Evolutionary conservation across 2,113 vertebrate genomes (phyloP).

Genomic region (Ginglymostoma cirratum): DNA sequence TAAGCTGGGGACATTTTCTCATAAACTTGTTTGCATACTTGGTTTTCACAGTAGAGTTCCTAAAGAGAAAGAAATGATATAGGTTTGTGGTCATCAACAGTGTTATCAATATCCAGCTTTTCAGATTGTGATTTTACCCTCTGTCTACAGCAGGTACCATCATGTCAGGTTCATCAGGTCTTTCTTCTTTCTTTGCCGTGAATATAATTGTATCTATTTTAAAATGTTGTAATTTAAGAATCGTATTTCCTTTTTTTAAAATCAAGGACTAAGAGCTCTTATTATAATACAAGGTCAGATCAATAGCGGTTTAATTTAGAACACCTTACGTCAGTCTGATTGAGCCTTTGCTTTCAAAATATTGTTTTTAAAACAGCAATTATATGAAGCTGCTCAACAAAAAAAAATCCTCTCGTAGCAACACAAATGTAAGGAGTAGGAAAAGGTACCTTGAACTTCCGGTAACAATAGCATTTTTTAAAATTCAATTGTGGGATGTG

Average conservation of each 20-base stretch:
- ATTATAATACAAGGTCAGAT: background rate
- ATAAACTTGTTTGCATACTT: slow-evolving; percentile 72
- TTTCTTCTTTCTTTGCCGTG: background rate
- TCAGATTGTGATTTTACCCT: background rate
- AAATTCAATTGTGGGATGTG: too few species aligned
- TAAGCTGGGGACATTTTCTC: slow-evolving; percentile 52
- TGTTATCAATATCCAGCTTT: background rate
- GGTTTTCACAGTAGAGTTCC: slow-evolving; percentile 75
- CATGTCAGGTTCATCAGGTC: background rate
- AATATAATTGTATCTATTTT: background rate
- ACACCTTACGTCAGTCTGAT: background rate
- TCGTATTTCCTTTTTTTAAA: background rate
- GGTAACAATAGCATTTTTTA: too few species aligned
- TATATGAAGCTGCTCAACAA: background rate
- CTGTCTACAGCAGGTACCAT: background rate
- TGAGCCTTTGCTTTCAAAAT: background rate
- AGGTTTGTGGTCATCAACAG: background rate
- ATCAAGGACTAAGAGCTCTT: background rate
- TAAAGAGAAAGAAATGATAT: slow-evolving; percentile 44
- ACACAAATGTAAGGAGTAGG: background rate
- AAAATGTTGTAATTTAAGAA: background rate
- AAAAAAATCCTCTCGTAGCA: background rate
- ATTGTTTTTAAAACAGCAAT: background rate
- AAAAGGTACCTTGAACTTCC: background rate
- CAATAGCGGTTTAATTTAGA: background rate